Conservation (phyloP, 1,140 invertebrate species). For the Anagrus nilaparvatae region DNA sequence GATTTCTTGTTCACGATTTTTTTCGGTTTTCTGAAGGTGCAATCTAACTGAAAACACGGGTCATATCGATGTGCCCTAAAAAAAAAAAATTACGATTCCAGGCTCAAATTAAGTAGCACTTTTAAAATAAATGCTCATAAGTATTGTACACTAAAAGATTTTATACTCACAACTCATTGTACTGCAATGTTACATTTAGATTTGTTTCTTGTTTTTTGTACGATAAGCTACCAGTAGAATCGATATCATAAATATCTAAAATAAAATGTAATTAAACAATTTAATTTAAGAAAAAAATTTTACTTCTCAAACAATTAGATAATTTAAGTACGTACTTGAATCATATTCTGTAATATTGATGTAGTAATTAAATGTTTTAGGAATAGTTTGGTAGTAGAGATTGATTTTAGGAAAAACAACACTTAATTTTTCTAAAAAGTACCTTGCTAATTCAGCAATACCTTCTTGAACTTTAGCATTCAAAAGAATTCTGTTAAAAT, state of each 20-base stretch:
- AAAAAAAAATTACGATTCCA: too few species aligned
- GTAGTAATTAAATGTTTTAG: slow-evolving; percentile 55
- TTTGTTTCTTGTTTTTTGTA: slow-evolving; percentile 48
- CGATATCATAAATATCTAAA: slow-evolving; percentile 37
- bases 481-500: slow-evolving; percentile 44
- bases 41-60: too few species aligned
- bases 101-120: too few species aligned
- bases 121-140: too few species aligned
- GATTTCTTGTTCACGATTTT: too few species aligned
- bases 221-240: slow-evolving; percentile 28
- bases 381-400: slow-evolving; percentile 43
- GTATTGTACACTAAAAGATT: too few species aligned
- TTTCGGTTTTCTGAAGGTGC: too few species aligned
- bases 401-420: slow-evolving; percentile 42
- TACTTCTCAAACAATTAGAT: background rate
- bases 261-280: slow-evolving; percentile 17
- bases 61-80: too few species aligned
- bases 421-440: slow-evolving; percentile 46
- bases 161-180: slow-evolving; percentile 44
- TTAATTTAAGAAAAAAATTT: slow-evolving; percentile 5
- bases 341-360: slow-evolving; percentile 57
- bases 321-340: slow-evolving; percentile 37
- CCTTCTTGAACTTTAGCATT: slow-evolving; percentile 45
- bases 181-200: slow-evolving; percentile 56
- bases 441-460: slow-evolving; percentile 44